Evolutionary conservation across 2,797 vertebrate genomes (phyloP).

Genomic region (Carduelis carduelis): DNA sequence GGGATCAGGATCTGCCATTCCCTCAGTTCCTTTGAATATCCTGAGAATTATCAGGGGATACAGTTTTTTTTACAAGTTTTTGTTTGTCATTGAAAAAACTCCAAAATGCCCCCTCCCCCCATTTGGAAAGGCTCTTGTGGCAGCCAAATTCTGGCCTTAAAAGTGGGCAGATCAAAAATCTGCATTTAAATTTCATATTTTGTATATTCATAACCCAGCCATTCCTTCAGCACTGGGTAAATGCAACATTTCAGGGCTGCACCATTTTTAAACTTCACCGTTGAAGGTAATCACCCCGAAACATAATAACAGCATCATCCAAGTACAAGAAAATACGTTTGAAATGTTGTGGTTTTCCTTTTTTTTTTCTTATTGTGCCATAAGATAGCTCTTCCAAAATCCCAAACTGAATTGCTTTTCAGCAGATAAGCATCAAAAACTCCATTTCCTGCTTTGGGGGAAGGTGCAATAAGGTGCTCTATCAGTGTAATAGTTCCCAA

Average conservation of each 20-base stretch:
- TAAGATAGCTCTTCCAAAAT: constrained; percentile 46
- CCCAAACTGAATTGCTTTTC: constrained; percentile 68
- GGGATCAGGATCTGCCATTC: background rate
- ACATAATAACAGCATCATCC: constrained; percentile 30
- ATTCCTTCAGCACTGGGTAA: background rate
- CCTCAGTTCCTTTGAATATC: background rate
- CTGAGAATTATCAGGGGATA: background rate
- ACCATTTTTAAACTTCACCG: constrained; percentile 39
- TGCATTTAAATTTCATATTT: background rate
- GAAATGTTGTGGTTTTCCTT: background rate
- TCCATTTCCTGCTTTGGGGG: constrained; percentile 70
- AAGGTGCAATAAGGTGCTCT: constrained; percentile 78
- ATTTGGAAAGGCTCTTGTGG: background rate
- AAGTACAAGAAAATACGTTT: constrained; percentile 44
- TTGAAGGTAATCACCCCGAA: constrained; percentile 38
- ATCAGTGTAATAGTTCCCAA: constrained; percentile 81
- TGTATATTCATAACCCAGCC: background rate
- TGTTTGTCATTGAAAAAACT: background rate
- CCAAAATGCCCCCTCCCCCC: rapidly evolving
- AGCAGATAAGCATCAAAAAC: constrained; percentile 70
- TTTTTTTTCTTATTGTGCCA: constrained; percentile 41
- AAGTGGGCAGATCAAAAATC: background rate
- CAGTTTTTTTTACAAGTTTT: background rate
- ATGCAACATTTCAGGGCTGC: background rate
- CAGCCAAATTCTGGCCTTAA: background rate